A percentile compares a stretch with the other conserved stretches of the same genome.
Evolutionary conservation across 2,113 vertebrate genomes (phyloP).

Genomic region (Lonchura striata): DNA sequence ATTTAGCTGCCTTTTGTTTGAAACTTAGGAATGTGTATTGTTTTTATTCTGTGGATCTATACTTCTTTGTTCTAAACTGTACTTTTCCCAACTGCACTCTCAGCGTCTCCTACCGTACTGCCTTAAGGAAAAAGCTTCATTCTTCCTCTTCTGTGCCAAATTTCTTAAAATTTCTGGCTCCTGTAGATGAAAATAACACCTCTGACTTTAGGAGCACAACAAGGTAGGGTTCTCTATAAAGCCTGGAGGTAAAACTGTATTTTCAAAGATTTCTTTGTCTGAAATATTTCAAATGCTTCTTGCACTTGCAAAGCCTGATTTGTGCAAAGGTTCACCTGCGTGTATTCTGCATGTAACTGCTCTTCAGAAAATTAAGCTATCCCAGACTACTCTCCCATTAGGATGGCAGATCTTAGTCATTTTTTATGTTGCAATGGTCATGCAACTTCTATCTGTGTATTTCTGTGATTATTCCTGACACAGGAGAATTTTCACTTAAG

Average conservation of each 20-base stretch:
- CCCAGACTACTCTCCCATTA: not conserved
- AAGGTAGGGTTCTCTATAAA: constrained; percentile 76
- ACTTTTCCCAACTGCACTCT: constrained; percentile 79
- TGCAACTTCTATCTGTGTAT: not conserved
- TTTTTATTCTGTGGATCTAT: constrained; percentile 56
- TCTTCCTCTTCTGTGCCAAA: constrained; percentile 98
- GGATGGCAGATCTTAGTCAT: not conserved
- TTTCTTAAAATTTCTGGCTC: constrained; percentile 99
- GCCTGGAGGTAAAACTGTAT: constrained; percentile 12
- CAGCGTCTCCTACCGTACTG: constrained; percentile 83
- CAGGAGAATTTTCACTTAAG: not conserved
- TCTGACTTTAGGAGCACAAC: constrained; percentile 80
- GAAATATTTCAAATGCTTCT: constrained; percentile 1
- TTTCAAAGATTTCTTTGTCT: constrained; percentile 17
- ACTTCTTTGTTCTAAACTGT: constrained; percentile 68
- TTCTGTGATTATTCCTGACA: not conserved
- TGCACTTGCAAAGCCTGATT: not conserved
- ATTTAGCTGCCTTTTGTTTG: constrained; percentile 31
- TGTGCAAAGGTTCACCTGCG: not conserved
- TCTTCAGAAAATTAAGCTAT: not conserved
- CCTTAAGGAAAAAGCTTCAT: constrained; percentile 91
- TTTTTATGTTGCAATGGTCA: not conserved
- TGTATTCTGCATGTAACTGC: not conserved
- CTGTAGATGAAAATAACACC: constrained; percentile 91
- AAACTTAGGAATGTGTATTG: constrained; percentile 43